Base-by-base conservation (phyloP, 2,888 invertebrate species). In the Scelioninae gen. 2 region DNA sequence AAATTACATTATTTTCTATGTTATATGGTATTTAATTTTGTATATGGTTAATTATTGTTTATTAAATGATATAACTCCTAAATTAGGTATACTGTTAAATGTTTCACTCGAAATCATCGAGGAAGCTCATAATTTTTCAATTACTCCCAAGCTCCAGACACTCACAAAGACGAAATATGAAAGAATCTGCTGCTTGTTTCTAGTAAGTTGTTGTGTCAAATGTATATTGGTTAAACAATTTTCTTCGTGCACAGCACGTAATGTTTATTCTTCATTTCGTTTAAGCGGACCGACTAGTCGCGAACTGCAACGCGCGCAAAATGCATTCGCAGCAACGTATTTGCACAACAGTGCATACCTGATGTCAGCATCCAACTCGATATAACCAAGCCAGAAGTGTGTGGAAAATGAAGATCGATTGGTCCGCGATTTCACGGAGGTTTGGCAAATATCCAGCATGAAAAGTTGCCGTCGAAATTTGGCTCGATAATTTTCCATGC, bases 371-470 rank as follows among this genome's bases (percentile, higher is more conserved):
- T 52, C 37, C 11, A 50, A 11, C 39, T 15, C 39, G 48, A 41
- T 43, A 57, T 67, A 67, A 33, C 2, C 15, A 0, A 13, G 15
- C 39, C 13, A 16, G 33, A 31, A 33, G 41, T 48, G 41, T 48
- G 53, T 43, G 16, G 55, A 52, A 72, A 61, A 53, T 63, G 37
- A 67, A 67, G 67, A 73, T 72, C 70, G 78, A 75, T 68, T 64
- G 68, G 55, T 55, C 60, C 43, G 39, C 58, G 75, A 75, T 75
- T 77, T 76, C 69, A 64, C 72, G 71, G 74, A 68, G 75, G 76
- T 75, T 79, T 80, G 79, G 80, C 77, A 41, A 25, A 16, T 41
- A 19, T 75, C 79, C 78, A 79, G 45, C 67, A 71, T 74, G 58
- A 67, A 58, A 77, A 78, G 78, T 79, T 78, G 73, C 75, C 74